Evolutionary conservation across 2,888 invertebrate species (phyloP).

Genomic region (Cerastoderma edule): DNA sequence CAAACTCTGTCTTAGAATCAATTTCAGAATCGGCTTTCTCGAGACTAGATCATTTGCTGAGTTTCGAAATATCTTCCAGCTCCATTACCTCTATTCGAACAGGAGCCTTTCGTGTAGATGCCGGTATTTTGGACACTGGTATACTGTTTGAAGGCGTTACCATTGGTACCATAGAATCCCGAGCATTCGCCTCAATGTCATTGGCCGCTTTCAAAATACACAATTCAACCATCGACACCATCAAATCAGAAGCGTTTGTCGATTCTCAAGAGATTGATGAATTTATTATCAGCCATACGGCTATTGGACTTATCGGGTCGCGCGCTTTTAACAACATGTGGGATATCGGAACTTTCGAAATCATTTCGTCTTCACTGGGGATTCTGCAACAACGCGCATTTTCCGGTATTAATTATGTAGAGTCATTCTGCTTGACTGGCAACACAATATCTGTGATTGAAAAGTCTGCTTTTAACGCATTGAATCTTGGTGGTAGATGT

Average conservation of each 20-base stretch:
- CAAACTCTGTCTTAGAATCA: neutral
- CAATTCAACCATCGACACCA: neutral
- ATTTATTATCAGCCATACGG: neutral
- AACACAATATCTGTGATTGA: neutral
- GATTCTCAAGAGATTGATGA: neutral
- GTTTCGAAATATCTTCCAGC: conserved; percentile 1
- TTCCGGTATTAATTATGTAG: neutral
- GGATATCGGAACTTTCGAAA: conserved; percentile 1
- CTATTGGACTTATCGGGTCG: neutral
- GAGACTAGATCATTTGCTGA: neutral
- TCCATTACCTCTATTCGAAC: neutral
- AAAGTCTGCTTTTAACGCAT: conserved; percentile 3
- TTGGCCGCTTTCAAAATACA: neutral
- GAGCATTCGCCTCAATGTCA: neutral
- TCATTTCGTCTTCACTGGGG: neutral
- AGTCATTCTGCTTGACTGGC: neutral
- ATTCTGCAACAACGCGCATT: neutral
- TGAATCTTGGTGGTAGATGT: conserved; percentile 1
- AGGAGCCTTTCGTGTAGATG: neutral
- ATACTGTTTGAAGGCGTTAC: neutral
- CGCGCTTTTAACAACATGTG: conserved; percentile 3
- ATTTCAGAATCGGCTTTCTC: neutral
- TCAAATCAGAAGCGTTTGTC: conserved; percentile 4
- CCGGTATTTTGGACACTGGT: neutral
- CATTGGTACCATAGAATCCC: neutral